These are phyloP conservation scores for Sacculina carcini DNA, from an alignment of 2,888 invertebrate genomes.

Conservation along the genomic window DNA sequence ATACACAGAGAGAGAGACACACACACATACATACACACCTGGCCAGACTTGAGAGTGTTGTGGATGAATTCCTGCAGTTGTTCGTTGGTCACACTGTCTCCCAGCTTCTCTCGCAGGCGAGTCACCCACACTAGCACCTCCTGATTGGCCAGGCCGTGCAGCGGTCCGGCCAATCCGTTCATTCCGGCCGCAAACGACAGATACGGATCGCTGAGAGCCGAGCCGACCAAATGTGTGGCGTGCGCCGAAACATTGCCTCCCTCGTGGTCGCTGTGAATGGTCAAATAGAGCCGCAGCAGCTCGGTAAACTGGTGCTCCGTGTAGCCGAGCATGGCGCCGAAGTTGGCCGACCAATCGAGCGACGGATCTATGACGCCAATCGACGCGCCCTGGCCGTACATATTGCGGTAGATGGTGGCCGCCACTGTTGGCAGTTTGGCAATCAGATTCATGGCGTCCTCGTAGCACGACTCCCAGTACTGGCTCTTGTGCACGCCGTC, in stretches of 20 bases:
- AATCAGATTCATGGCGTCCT: constrained; percentile 81
- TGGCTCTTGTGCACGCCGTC: constrained; percentile 62
- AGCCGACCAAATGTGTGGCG: constrained; percentile 74
- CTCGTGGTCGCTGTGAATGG: constrained; percentile 85
- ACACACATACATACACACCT: constrained; percentile 22
- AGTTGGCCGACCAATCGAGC: constrained; percentile 83
- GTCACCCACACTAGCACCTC: constrained; percentile 74
- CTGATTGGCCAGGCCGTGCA: constrained; percentile 87
- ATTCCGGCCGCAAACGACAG: constrained; percentile 74
- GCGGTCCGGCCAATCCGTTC: constrained; percentile 79
- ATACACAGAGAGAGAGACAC: background rate
- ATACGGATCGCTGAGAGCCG: constrained; percentile 79
- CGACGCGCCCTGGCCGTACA: constrained; percentile 54
- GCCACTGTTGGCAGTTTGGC: constrained; percentile 83
- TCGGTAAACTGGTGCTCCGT: constrained; percentile 52
- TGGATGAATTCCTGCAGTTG: constrained; percentile 86
- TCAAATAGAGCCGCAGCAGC: constrained; percentile 71
- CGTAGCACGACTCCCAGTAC: constrained; percentile 79
- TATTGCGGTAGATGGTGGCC: constrained; percentile 75
- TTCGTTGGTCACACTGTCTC: constrained; percentile 61
- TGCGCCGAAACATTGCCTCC: constrained; percentile 92
- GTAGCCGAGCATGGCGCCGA: constrained; percentile 70
- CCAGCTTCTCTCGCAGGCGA: constrained; percentile 60
- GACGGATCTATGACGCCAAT: constrained; percentile 64
- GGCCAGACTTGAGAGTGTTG: constrained; percentile 83